These are phyloP conservation scores for Prolemur simus DNA, from an alignment of 2,113 vertebrate species.

Conservation along the genomic window DNA sequence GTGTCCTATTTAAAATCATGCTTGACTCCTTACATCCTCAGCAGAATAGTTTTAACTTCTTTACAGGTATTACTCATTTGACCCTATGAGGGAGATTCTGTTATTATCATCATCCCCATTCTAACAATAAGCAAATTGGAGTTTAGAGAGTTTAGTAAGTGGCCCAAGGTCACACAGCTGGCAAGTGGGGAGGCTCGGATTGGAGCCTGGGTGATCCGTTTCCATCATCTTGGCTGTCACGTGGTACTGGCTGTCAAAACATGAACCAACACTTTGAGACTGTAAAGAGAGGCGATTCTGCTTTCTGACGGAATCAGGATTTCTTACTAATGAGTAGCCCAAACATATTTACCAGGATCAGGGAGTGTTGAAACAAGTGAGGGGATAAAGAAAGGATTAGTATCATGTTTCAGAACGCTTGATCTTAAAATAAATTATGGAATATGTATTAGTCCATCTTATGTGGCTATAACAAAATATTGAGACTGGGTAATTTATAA, in stretches of 20 bases:
- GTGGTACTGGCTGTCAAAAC: neutral
- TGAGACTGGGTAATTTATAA: neutral
- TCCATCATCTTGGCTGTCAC: neutral
- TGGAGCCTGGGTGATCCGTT: neutral
- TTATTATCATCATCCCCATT: neutral
- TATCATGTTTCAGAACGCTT: neutral
- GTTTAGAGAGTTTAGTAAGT: slow-evolving; percentile 7
- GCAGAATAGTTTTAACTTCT: neutral
- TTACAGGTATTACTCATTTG: neutral
- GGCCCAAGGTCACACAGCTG: neutral
- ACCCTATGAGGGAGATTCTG: neutral
- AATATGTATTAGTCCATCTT: neutral
- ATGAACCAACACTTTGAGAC: neutral
- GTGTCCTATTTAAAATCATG: neutral
- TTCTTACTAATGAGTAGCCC: neutral
- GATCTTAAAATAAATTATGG: neutral
- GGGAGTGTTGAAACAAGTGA: neutral
- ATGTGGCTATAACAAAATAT: neutral
- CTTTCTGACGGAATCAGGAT: neutral
- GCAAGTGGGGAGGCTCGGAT: neutral
- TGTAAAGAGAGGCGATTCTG: neutral
- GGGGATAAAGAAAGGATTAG: neutral
- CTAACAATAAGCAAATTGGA: neutral
- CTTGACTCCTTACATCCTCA: neutral
- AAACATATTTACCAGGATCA: neutral